Evolutionary conservation across 2,888 invertebrate species (phyloP), one percentile per base, ranked within the genome.

Genomic region (Clostera curtula): DNA sequence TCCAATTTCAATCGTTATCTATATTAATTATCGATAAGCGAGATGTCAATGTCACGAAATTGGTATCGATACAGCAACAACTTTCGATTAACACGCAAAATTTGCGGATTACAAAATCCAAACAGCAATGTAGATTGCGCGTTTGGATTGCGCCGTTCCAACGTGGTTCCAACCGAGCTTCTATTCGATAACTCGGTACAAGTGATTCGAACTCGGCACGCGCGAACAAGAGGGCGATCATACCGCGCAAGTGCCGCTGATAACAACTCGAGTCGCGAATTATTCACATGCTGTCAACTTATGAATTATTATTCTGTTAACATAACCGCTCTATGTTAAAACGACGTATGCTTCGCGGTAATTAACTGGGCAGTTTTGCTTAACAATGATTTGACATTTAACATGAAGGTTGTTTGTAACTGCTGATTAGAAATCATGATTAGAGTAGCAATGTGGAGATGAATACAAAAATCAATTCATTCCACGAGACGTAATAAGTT

Each of bases 221-320:
- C 67, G 64, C 74, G 69, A 59, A 62, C 63, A 59, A 56, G 50
- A 54, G 60, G 59, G 46, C 62, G 61, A 55, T 56, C 57, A 59
- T 60, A 69, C 63, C 64, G 71, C 74, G 75, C 77, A 76, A 70
- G 76, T 67, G 70, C 71, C 51, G 51, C 56, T 65, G 71, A 74
- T 74, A 74, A 72, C 69, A 73, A 61, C 66, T 43, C 56, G 63
- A 53, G 56, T 63, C 62, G 69, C 72, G 62, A 73, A 76, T 75
- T 68, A 76, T 74, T 75, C 71, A 71, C 74, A 62, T 69, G 72
- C 71, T 75, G 76, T 72, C 75, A 75, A 73, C 71, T 71, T 73
- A 69, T 73, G 70, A 73, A 72, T 72, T 71, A 69, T 71, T 68
- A 69, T 69, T 62, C 61, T 64, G 64, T 66, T 68, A 69, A 67